phyloP scores from a whole-genome alignment of 2,113 vertebrate species.

The Chloropsis cyanopogon region DNA sequence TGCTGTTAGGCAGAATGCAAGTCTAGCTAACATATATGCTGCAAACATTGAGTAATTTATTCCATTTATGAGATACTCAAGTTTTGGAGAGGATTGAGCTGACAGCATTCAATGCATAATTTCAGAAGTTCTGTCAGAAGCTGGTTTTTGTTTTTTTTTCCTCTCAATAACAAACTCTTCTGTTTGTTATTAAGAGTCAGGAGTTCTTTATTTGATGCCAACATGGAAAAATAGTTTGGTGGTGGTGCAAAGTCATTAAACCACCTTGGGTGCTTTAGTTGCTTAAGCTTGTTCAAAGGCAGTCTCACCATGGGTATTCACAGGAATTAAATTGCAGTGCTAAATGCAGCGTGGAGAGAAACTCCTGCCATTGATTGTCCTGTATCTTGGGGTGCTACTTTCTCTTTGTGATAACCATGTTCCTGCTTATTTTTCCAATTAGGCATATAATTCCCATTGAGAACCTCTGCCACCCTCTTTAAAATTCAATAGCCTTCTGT shows the following conservation, averaged over 20 bases:
- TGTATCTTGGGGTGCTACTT: constrained; percentile 2
- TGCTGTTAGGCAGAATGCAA: not conserved
- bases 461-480: constrained; percentile 16
- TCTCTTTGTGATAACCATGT: constrained; percentile 5
- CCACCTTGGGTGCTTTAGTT: constrained; percentile 6
- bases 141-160: not conserved
- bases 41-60: not conserved
- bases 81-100: not conserved
- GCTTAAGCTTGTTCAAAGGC: constrained; percentile 11
- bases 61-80: not conserved
- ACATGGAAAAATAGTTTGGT: not conserved
- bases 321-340: constrained; percentile 37
- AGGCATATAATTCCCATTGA: constrained; percentile 18
- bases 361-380: not conserved
- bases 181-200: not conserved
- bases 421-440: constrained; percentile 20
- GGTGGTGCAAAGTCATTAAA: constrained; percentile 6
- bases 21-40: not conserved
- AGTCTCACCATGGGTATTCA: not conserved
- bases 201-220: not conserved
- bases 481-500: constrained; percentile 10
- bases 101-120: not conserved
- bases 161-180: not conserved
- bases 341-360: not conserved
- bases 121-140: not conserved